These are phyloP conservation scores for Patella vulgata DNA, from an alignment of 1,140 invertebrate genomes.

Conservation along the genomic window DNA sequence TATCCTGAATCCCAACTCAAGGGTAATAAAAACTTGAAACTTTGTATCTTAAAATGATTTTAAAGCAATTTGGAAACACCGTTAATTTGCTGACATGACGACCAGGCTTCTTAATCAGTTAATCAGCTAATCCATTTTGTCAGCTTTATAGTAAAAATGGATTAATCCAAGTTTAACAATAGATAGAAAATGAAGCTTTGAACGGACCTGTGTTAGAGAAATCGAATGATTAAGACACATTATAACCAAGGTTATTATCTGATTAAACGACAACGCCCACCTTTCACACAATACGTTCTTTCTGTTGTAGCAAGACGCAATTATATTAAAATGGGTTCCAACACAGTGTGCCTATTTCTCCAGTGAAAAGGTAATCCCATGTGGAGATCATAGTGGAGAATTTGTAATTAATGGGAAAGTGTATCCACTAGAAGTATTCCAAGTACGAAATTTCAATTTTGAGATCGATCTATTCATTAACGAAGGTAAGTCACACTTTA, in stretches of 20 bases:
- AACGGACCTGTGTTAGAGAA: background rate
- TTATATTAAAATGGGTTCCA: constrained; percentile 45
- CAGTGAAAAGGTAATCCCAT: constrained; percentile 39
- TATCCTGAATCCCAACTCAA: too few relatives aligned
- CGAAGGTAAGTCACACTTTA: constrained; percentile 49
- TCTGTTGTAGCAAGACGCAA: constrained; percentile 41
- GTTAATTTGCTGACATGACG: too few relatives aligned
- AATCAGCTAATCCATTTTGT: background rate
- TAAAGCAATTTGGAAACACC: too few relatives aligned
- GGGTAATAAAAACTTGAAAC: too few relatives aligned
- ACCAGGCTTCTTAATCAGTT: too few relatives aligned
- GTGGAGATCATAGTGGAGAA: constrained; percentile 49
- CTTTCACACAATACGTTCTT: constrained; percentile 16
- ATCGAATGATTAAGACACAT: background rate
- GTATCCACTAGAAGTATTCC: constrained; percentile 49
- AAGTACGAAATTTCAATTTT: constrained; percentile 57
- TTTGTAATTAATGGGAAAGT: constrained; percentile 45
- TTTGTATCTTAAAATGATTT: too few relatives aligned
- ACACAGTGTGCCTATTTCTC: constrained; percentile 40
- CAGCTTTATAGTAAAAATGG: background rate
- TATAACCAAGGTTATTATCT: background rate
- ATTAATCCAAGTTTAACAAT: background rate
- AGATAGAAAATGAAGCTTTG: too few relatives aligned
- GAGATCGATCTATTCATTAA: constrained; percentile 56
- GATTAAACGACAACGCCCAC: background rate